Percentiles rank a stretch among this genome's conserved stretches.
phyloP scores from a whole-genome alignment of 2,888 invertebrate genomes.

The Lycia hirtaria region DNA sequence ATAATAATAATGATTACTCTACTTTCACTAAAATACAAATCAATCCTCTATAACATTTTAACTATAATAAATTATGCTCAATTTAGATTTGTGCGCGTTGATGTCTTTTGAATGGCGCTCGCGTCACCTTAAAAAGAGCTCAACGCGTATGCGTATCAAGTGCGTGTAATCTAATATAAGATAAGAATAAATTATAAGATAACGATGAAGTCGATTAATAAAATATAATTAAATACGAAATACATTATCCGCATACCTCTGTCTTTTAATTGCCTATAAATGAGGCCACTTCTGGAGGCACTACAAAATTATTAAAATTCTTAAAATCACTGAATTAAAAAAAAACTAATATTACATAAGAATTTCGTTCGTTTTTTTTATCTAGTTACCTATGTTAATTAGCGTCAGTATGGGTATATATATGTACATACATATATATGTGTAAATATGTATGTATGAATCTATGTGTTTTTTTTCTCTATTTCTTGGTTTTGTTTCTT shows the following conservation, averaged over 20 bases:
- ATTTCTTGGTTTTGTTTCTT: too few relatives aligned
- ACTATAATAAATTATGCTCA: conserved; percentile 3
- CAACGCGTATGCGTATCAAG: conserved; percentile 25
- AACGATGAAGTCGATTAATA: too few relatives aligned
- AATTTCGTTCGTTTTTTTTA: too few relatives aligned
- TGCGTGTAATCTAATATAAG: neutral
- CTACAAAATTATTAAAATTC: too few relatives aligned
- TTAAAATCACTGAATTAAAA: too few relatives aligned
- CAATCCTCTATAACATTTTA: neutral
- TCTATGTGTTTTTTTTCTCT: too few relatives aligned
- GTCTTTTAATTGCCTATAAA: neutral
- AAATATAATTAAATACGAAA: too few relatives aligned
- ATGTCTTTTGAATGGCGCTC: conserved; percentile 20
- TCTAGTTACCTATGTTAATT: too few relatives aligned
- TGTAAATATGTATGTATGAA: too few relatives aligned
- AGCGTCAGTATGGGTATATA: too few relatives aligned
- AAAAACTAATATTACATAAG: too few relatives aligned
- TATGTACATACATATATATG: too few relatives aligned
- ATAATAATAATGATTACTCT: neutral
- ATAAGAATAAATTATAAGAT: neutral
- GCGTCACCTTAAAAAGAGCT: conserved; percentile 32
- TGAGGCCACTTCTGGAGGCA: neutral
- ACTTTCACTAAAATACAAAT: conserved; percentile 16
- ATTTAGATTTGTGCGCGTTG: conserved; percentile 16
- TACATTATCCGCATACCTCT: neutral